These are phyloP conservation scores for Phrynocephalus guinanensis DNA, from an alignment of 2,797 vertebrate species.

Conservation along the genomic window DNA sequence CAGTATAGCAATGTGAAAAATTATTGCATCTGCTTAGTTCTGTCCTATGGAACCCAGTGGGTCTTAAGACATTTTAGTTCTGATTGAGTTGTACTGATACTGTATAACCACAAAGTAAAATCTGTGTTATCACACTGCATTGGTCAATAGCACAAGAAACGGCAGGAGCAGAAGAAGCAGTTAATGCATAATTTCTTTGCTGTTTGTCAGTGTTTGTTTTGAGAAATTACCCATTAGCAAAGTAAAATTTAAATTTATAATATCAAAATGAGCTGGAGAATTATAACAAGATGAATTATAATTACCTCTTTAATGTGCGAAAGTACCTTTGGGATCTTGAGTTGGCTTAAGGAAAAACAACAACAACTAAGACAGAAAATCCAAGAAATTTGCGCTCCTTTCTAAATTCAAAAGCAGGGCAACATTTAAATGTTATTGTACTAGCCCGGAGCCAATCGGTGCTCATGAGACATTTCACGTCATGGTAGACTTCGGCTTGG, in stretches of 20 bases:
- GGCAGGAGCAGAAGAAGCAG: background rate
- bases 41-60: background rate
- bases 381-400: constrained; percentile 57
- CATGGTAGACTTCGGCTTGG: constrained; percentile 56
- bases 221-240: background rate
- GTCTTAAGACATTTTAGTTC: background rate
- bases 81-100: background rate
- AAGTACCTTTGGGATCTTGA: constrained; percentile 56
- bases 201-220: background rate
- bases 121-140: background rate
- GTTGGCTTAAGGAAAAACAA: constrained; percentile 45
- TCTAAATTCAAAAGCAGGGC: constrained; percentile 56
- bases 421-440: constrained; percentile 67
- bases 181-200: background rate
- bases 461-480: constrained; percentile 60
- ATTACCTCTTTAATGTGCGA: constrained; percentile 63
- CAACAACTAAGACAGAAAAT: constrained; percentile 47
- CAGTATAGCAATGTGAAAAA: background rate
- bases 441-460: constrained; percentile 63
- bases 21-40: background rate
- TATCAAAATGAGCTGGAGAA: constrained; percentile 54
- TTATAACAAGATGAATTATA: constrained; percentile 29
- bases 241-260: constrained; percentile 38
- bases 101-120: background rate
- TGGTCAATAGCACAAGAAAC: background rate